Percentiles rank a stretch among this genome's conserved stretches.
Conservation (phyloP, 2,888 invertebrate genomes). For the Synanthedon tipuliformis region DNA sequence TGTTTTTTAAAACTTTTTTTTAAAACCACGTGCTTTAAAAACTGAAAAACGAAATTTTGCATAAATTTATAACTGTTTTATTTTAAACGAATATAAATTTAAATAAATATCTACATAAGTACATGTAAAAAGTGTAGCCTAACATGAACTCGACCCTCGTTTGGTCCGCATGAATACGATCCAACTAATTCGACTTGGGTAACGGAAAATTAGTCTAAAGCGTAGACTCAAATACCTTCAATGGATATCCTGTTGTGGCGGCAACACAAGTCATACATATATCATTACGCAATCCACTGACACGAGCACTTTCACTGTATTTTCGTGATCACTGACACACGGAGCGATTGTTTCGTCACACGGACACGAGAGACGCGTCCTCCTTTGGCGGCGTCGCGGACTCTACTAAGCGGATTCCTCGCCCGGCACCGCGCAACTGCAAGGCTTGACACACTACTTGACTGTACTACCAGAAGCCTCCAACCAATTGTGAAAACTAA, state of each 20-base stretch:
- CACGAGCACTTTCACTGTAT: conserved; percentile 43
- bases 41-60: too few relatives aligned
- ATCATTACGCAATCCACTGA: conserved; percentile 16
- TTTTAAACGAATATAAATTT: too few relatives aligned
- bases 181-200: background rate
- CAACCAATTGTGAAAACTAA: too few relatives aligned
- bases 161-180: background rate
- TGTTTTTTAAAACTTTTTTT: too few relatives aligned
- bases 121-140: too few relatives aligned
- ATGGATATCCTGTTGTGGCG: conserved; percentile 1
- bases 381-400: conserved; percentile 33
- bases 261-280: conserved; percentile 36
- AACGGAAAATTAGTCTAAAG: background rate
- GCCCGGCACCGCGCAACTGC: conserved; percentile 44
- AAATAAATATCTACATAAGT: too few relatives aligned
- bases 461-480: too few relatives aligned
- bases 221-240: background rate
- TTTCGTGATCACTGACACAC: conserved; percentile 40
- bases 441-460: conserved; percentile 27
- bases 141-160: background rate
- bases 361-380: conserved; percentile 23
- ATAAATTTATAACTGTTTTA: too few relatives aligned
- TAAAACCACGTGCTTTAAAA: too few relatives aligned
- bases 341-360: conserved; percentile 16
- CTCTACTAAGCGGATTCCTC: conserved; percentile 21